These are phyloP conservation scores for Julus scanicus DNA, from an alignment of 2,888 invertebrate genomes.

Conservation along the genomic window DNA sequence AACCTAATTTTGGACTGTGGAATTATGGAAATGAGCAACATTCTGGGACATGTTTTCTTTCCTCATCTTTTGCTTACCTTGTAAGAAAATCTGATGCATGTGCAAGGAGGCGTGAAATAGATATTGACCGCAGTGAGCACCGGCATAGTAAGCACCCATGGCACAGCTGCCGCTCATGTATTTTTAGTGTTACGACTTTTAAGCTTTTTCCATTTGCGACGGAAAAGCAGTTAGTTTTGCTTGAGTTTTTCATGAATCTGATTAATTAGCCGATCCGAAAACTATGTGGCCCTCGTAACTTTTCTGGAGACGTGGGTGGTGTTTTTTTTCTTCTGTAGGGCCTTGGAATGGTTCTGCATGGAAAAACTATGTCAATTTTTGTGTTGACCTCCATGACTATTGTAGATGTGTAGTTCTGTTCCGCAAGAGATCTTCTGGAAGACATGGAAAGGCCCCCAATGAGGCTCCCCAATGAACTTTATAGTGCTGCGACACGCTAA, in stretches of 20 bases:
- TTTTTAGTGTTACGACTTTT: conserved; percentile 16
- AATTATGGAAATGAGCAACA: conserved; percentile 40
- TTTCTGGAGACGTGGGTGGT: no score
- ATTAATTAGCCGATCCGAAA: background rate
- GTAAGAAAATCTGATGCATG: conserved; percentile 40
- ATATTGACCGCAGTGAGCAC: conserved; percentile 13
- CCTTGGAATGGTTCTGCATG: background rate
- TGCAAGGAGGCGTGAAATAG: conserved; percentile 36
- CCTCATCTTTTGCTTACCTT: conserved; percentile 25
- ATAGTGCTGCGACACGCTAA: background rate
- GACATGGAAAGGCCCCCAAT: background rate
- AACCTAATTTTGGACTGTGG: background rate
- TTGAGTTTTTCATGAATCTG: conserved; percentile 21
- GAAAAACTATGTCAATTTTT: background rate
- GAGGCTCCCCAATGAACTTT: background rate
- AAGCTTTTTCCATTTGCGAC: conserved; percentile 33
- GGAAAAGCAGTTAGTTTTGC: background rate
- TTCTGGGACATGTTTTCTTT: conserved; percentile 10
- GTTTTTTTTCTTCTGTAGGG: no score
- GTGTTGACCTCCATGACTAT: background rate
- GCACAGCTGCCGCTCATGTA: conserved; percentile 21
- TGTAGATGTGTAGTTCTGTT: background rate
- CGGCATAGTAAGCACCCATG: background rate
- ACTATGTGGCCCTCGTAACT: background rate
- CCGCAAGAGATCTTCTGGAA: background rate